These are phyloP conservation scores for Silvanus unidentatus DNA, from an alignment of 2,888 invertebrate genomes.

Conservation along the genomic window DNA sequence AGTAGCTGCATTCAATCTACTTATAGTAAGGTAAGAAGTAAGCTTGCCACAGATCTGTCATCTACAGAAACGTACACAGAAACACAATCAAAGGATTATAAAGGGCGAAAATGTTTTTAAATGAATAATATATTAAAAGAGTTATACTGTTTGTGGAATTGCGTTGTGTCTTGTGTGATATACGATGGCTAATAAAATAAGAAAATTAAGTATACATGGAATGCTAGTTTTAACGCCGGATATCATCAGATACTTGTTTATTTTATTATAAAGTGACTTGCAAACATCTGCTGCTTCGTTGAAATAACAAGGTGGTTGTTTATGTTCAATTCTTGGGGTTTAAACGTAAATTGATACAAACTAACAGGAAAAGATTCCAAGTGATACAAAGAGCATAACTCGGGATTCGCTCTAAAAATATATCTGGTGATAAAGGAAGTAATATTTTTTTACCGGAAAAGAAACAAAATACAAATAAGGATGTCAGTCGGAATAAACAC, in stretches of 20 bases:
- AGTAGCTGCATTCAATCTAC: constrained; percentile 29
- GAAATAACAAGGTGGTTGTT: constrained; percentile 26
- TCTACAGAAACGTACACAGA: constrained; percentile 32
- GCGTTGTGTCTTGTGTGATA: too few species aligned
- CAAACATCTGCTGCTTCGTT: constrained; percentile 22
- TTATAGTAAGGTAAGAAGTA: constrained; percentile 31
- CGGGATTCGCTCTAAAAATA: too few species aligned
- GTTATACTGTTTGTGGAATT: not conserved
- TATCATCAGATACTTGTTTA: not conserved
- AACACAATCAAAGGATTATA: constrained; percentile 34
- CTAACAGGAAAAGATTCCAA: too few species aligned
- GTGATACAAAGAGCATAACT: too few species aligned
- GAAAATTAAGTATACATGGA: too few species aligned
- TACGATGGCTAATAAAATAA: too few species aligned
- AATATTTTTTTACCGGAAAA: too few species aligned
- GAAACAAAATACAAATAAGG: too few species aligned
- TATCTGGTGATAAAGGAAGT: too few species aligned
- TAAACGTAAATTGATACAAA: too few species aligned
- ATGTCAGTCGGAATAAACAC: too few species aligned
- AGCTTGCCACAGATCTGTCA: constrained; percentile 34
- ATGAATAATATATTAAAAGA: not conserved
- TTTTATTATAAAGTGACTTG: constrained; percentile 8
- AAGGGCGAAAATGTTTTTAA: constrained; percentile 12
- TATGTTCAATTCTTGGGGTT: constrained; percentile 11
- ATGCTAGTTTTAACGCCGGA: not conserved